Conservation (phyloP, 1,140 invertebrate species). For the Plodia interpunctella region DNA sequence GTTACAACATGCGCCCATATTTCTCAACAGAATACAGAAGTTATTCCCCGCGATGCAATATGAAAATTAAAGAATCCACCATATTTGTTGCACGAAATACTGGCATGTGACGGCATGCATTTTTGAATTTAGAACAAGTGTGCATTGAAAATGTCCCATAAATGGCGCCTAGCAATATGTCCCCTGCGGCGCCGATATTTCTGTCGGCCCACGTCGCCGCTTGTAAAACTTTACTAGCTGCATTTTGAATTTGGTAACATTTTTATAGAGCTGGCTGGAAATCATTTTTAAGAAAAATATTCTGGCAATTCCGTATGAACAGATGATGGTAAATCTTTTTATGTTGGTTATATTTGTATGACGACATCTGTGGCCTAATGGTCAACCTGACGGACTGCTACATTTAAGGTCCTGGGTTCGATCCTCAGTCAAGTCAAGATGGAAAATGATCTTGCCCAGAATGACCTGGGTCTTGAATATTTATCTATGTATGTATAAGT, state of each 20-base stretch:
- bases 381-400: no score
- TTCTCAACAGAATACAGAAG: no score
- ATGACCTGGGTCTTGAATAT: no score
- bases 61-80: not conserved
- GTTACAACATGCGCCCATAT: no score
- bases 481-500: no score
- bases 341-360: no score
- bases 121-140: conserved; percentile 4
- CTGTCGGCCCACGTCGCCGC: not conserved
- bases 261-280: not conserved
- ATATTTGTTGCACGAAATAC: not conserved
- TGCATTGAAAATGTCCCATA: conserved; percentile 5
- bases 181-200: conserved; percentile 3
- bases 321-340: no score
- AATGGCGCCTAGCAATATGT: not conserved
- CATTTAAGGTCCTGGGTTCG: no score
- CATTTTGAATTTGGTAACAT: conserved; percentile 1
- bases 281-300: not conserved
- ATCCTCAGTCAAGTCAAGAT: no score
- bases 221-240: conserved; percentile 1
- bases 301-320: no score
- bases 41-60: not conserved
- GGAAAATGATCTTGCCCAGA: no score
- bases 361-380: no score
- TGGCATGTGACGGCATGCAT: not conserved